These are phyloP conservation scores for Mya arenaria DNA, from an alignment of 1,140 invertebrate genomes.

Conservation along the genomic window DNA sequence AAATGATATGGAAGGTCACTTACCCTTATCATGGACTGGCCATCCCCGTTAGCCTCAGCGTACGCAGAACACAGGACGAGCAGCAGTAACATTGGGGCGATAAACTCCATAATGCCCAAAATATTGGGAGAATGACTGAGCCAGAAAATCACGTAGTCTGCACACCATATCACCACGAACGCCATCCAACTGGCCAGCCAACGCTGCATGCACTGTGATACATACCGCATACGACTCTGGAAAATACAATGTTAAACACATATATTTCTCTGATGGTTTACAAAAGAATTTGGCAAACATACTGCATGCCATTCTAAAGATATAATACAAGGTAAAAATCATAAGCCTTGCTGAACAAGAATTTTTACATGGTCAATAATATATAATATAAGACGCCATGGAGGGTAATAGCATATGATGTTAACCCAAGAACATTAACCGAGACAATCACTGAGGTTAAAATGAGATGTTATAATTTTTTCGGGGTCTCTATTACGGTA, in stretches of 20 bases:
- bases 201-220: slow-evolving; percentile 78
- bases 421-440: too few relatives aligned
- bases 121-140: slow-evolving; percentile 27
- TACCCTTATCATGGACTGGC: slow-evolving; percentile 74
- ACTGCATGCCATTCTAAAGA: too few relatives aligned
- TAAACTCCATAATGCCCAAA: slow-evolving; percentile 76
- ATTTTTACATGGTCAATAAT: too few relatives aligned
- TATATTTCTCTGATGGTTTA: neutral
- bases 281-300: neutral
- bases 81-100: slow-evolving; percentile 77
- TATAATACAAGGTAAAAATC: too few relatives aligned
- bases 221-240: slow-evolving; percentile 76
- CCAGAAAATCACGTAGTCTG: slow-evolving; percentile 73
- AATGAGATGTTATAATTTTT: too few relatives aligned
- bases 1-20: neutral
- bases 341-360: too few relatives aligned
- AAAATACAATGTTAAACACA: neutral
- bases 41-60: slow-evolving; percentile 81
- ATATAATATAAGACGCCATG: too few relatives aligned
- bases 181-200: slow-evolving; percentile 79
- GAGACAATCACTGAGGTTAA: too few relatives aligned
- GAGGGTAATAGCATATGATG: too few relatives aligned
- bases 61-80: slow-evolving; percentile 79
- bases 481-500: too few relatives aligned
- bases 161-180: slow-evolving; percentile 77